Conservation (phyloP, 2,113 vertebrate species). For the Campylomormyrus tamandua region DNA sequence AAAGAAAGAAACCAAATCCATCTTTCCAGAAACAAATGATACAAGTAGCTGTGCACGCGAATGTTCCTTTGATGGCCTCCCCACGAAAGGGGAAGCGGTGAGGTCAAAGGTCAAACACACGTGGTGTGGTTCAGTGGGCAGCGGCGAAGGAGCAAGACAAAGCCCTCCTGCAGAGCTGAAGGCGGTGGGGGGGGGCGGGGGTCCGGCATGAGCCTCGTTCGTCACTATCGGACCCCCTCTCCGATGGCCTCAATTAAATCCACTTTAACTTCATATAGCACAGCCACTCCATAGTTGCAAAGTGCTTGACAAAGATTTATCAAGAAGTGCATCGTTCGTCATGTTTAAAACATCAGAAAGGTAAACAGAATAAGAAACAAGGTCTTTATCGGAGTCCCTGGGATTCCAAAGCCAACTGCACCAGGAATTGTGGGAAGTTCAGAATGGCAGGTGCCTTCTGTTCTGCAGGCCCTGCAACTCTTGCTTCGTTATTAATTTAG, state of each 20-base stretch:
- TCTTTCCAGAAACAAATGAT: constrained; percentile 43
- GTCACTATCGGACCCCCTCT: constrained; percentile 25
- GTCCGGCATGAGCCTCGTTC: constrained; percentile 50
- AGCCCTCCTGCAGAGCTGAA: constrained; percentile 40
- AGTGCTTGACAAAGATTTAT: neutral
- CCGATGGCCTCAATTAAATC: neutral
- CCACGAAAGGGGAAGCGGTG: constrained; percentile 61
- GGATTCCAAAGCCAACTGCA: neutral
- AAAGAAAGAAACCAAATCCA: constrained; percentile 43
- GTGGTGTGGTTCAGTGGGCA: constrained; percentile 64
- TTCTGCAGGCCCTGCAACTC: neutral
- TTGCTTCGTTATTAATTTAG: neutral
- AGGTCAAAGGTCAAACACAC: constrained; percentile 74
- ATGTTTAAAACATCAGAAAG: neutral
- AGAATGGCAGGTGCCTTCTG: neutral
- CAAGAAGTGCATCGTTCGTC: neutral
- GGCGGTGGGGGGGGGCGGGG: constrained; percentile 35
- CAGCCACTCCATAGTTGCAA: neutral
- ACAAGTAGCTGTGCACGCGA: constrained; percentile 44
- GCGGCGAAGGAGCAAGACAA: constrained; percentile 64
- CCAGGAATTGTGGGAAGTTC: neutral
- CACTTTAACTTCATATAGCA: neutral
- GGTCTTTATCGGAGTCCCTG: neutral
- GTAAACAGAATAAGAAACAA: neutral
- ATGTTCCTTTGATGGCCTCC: constrained; percentile 47